Conservation (phyloP, 2,797 vertebrate species). For the Cryptoblepharus egeriae region DNA sequence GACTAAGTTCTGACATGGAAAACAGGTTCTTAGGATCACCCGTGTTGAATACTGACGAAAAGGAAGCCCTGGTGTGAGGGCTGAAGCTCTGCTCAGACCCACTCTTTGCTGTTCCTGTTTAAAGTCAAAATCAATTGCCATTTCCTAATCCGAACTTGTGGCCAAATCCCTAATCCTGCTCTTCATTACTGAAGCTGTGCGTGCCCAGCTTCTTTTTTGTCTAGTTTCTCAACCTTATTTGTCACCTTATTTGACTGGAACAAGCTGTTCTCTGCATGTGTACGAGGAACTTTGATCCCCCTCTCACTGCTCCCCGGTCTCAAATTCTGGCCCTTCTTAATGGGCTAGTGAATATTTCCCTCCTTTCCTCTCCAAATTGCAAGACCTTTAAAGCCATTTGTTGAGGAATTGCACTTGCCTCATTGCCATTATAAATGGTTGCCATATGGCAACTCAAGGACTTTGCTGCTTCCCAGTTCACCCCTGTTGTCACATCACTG, state of each 20-base stretch:
- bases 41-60: no score
- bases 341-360: not conserved
- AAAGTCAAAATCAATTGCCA: not conserved
- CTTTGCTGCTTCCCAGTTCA: slow-evolving; percentile 6
- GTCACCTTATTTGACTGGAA: not conserved
- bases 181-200: not conserved
- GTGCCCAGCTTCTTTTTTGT: not conserved
- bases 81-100: no score
- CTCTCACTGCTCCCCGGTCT: not conserved
- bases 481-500: slow-evolving; percentile 29
- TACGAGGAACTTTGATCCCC: not conserved
- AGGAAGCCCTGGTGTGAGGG: not conserved
- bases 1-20: no score
- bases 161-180: not conserved
- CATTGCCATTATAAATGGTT: slow-evolving; percentile 24
- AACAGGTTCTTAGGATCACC: not conserved
- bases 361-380: not conserved
- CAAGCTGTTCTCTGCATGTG: not conserved
- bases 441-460: slow-evolving; percentile 28
- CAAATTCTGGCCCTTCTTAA: not conserved
- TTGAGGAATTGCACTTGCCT: slow-evolving; percentile 9
- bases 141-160: not conserved
- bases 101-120: not conserved
- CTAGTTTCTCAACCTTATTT: not conserved
- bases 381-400: not conserved